Base-by-base conservation (phyloP, 2,797 vertebrate genomes). In the Coccyzus lansbergi region DNA sequence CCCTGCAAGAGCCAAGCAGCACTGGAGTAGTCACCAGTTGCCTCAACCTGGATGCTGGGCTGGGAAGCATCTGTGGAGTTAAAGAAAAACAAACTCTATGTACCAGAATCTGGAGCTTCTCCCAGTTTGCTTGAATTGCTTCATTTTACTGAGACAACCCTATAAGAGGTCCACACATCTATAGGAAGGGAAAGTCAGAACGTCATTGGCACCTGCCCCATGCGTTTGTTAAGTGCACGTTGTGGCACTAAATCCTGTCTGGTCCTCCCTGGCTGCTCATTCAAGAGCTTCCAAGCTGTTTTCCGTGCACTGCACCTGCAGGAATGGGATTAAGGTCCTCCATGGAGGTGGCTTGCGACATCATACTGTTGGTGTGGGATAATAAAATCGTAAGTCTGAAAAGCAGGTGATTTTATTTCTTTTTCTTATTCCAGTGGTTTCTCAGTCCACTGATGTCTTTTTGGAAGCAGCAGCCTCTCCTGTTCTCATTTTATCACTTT, bases 191-290 rank as follows among this genome's bases (percentile, higher is more conserved):
- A 31, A 78, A 7, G 16, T 14, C 22, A 76, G 55, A 48, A 7
- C 12, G 33, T 21, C 0, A 0, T 1, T 75, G 59, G 24, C 63
- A 44, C 26, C 31, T 48, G 36, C 20, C 31, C 60, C 1, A 0
- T 4, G 15, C 31, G 21, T 29, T 7, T 12, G 6, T 33, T 31
- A 6, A 33, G 33, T 8, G 31, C 68, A 3, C 29, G 6, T 7
- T 3, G n/a, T 55, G 81, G 46, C 28, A 19, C 18, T 19, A 15
- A 71, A n/a, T 9, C 14, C 0, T 0, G 10, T 7, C 59, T 34
- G 71, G 4, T 40, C 38, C 46, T 62, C 28, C 63, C 52, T 17
- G n/a, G 25, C 33, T 42, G 22, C 10, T 29, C 9, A 5, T 7
- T 26, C 25, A 22, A 58, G 52, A 58, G 65, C 22, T 69, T 42